Evolutionary conservation across 2,888 invertebrate genomes (phyloP).

Genomic region (Melinaea marsaeus): DNA sequence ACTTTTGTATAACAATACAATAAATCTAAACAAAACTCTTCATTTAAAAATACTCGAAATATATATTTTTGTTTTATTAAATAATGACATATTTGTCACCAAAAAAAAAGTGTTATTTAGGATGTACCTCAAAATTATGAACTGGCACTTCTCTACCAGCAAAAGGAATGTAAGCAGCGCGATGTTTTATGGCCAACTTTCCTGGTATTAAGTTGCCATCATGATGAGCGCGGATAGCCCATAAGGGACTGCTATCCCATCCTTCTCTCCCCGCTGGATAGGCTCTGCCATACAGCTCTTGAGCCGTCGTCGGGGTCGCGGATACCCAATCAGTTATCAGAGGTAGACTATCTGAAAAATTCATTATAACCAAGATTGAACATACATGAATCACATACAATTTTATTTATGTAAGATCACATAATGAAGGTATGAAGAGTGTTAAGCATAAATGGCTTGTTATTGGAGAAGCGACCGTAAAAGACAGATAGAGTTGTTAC

Average conservation of each 20-base stretch:
- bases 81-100: not conserved
- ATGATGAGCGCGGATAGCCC: slow-evolving; percentile 65
- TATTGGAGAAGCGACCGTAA: too few species aligned
- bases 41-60: too few species aligned
- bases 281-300: slow-evolving; percentile 48
- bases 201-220: slow-evolving; percentile 64
- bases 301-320: slow-evolving; percentile 47
- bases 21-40: too few species aligned
- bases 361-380: too few species aligned
- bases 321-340: slow-evolving; percentile 56
- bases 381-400: too few species aligned
- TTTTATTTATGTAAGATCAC: too few species aligned
- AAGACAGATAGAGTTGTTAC: too few species aligned
- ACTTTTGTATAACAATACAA: too few species aligned
- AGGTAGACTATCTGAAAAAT: slow-evolving; percentile 23
- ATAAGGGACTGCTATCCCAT: slow-evolving; percentile 67
- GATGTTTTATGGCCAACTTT: slow-evolving; percentile 62
- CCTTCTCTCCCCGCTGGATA: slow-evolving; percentile 64
- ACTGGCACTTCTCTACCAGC: slow-evolving; percentile 62
- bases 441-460: too few species aligned
- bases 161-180: slow-evolving; percentile 59
- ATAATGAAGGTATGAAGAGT: too few species aligned
- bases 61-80: not conserved
- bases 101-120: not conserved
- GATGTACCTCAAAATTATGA: slow-evolving; percentile 64